These are phyloP conservation scores for Phengaris arion DNA, from an alignment of 2,888 invertebrate genomes.

Conservation along the genomic window DNA sequence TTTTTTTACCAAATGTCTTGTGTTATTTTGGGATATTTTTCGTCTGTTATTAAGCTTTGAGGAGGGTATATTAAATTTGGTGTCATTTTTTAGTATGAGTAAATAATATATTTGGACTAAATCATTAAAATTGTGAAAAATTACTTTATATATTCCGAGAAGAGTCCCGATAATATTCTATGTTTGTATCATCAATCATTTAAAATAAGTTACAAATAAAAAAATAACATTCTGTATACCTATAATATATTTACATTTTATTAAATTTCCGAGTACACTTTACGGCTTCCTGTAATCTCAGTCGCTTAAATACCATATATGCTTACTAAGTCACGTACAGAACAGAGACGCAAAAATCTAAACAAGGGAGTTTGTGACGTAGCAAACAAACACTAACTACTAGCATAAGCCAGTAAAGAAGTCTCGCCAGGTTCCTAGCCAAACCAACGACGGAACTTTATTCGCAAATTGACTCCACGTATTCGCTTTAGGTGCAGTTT, in stretches of 20 bases:
- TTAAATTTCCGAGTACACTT: slow-evolving; percentile 10
- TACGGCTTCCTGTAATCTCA: slow-evolving; percentile 15
- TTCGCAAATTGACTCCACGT: slow-evolving; percentile 78
- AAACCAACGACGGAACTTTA: slow-evolving; percentile 70
- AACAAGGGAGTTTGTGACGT: slow-evolving; percentile 42
- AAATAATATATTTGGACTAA: not conserved
- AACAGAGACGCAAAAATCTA: slow-evolving; percentile 39
- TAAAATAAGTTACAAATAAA: not conserved
- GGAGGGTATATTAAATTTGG: slow-evolving; percentile 19
- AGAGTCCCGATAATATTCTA: no score
- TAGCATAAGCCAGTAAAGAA: slow-evolving; percentile 57
- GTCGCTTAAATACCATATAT: slow-evolving; percentile 37
- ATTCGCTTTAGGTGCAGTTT: slow-evolving; percentile 77
- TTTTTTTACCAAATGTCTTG: slow-evolving; percentile 21
- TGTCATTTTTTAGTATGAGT: not conserved
- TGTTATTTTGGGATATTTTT: slow-evolving; percentile 22
- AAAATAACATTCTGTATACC: not conserved
- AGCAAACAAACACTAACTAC: slow-evolving; percentile 47
- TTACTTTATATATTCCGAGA: no score
- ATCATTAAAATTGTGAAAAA: not conserved
- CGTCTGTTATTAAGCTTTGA: slow-evolving; percentile 27
- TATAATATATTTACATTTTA: not conserved
- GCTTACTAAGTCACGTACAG: slow-evolving; percentile 38
- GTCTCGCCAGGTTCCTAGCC: slow-evolving; percentile 47
- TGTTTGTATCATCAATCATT: no score